Conservation (phyloP, 2,797 vertebrate species). For the Clarias laeviceps region DNA sequence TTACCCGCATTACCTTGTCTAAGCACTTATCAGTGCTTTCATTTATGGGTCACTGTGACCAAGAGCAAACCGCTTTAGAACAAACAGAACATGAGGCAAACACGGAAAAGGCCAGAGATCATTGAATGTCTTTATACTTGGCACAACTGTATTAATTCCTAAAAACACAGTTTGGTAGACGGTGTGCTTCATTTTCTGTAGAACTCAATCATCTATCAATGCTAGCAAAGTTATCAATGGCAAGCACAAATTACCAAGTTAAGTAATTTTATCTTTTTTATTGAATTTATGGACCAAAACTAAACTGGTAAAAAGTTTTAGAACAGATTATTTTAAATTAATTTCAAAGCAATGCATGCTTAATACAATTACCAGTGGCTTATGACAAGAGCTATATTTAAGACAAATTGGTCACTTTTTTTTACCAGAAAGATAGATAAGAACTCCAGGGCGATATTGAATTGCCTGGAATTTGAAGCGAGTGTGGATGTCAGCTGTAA, state of each 20-base stretch:
- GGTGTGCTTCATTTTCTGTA: background rate
- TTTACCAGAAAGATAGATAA: background rate
- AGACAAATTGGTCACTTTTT: background rate
- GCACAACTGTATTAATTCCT: slow-evolving; percentile 26
- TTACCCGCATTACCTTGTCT: background rate
- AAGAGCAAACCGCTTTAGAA: slow-evolving; percentile 39
- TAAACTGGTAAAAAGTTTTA: background rate
- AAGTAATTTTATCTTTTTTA: background rate
- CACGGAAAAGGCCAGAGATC: slow-evolving; percentile 19
- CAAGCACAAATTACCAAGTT: background rate
- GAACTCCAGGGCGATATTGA: background rate
- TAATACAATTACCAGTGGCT: background rate
- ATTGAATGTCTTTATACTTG: slow-evolving; percentile 20
- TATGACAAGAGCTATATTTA: background rate
- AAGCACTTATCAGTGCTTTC: slow-evolving; percentile 13
- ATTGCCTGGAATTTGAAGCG: slow-evolving; percentile 14
- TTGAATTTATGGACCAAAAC: background rate
- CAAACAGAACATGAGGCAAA: slow-evolving; percentile 26
- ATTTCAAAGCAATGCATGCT: background rate
- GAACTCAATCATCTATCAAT: background rate
- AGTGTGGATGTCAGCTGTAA: slow-evolving; percentile 10
- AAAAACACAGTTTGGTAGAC: slow-evolving; percentile 32
- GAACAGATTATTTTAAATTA: background rate
- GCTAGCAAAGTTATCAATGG: background rate
- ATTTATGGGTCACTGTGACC: slow-evolving; percentile 41